These are phyloP conservation scores for Nyctereutes procyonoides DNA, from an alignment of 2,113 vertebrate species.

Conservation along the genomic window DNA sequence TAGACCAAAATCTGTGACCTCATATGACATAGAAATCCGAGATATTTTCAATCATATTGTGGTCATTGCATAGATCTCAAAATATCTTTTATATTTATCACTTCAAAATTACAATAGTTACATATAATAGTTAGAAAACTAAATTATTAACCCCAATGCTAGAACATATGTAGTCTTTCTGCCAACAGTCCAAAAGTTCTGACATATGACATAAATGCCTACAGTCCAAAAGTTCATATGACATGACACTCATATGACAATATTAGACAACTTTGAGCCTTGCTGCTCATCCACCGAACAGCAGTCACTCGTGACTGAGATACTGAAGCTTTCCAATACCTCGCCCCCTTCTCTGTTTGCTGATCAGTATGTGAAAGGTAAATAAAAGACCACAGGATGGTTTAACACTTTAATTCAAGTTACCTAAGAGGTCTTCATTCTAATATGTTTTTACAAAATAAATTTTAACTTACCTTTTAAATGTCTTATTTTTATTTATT, in stretches of 20 bases:
- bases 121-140: neutral
- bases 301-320: neutral
- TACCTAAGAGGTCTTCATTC: neutral
- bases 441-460: constrained; percentile 14
- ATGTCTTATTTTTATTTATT: neutral
- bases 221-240: neutral
- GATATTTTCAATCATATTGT: neutral
- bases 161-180: neutral
- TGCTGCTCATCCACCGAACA: neutral
- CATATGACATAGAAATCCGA: neutral
- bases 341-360: neutral
- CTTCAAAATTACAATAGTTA: neutral
- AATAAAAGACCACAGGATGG: neutral
- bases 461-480: constrained; percentile 53
- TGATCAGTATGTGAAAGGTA: constrained; percentile 10
- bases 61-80: neutral
- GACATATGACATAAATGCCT: neutral
- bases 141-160: neutral
- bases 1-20: neutral
- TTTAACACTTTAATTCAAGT: constrained; percentile 46
- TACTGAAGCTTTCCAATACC: neutral
- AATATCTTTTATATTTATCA: neutral
- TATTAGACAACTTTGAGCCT: neutral
- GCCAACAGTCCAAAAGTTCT: neutral
- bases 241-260: neutral